These are phyloP conservation scores for Hemiscyllium ocellatum DNA, from an alignment of 2,113 vertebrate species.

Conservation along the genomic window DNA sequence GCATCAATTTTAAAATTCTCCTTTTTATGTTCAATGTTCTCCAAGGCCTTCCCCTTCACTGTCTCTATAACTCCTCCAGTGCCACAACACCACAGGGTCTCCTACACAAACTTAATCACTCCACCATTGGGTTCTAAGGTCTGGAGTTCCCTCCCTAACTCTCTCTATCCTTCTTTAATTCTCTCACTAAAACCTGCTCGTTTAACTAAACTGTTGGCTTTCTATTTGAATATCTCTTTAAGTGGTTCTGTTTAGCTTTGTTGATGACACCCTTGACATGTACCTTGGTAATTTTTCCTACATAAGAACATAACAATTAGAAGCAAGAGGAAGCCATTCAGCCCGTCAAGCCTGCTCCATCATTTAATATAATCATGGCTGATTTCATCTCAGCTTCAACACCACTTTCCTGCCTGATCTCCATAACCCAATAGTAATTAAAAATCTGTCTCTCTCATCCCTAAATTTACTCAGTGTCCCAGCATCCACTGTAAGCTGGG, in stretches of 20 bases:
- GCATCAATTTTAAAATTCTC: not conserved
- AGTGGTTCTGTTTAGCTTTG: not conserved
- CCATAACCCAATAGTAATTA: too few relatives aligned
- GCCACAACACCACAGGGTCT: not conserved
- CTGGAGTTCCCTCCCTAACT: not conserved
- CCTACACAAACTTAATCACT: not conserved
- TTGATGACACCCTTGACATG: not conserved
- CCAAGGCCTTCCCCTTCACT: not conserved
- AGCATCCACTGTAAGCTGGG: too few relatives aligned
- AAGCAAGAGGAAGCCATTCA: too few relatives aligned
- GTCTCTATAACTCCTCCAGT: not conserved
- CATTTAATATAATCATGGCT: too few relatives aligned
- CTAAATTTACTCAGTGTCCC: too few relatives aligned
- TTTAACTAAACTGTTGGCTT: not conserved
- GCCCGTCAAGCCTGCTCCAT: too few relatives aligned
- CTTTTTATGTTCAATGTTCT: not conserved
- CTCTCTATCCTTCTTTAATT: not conserved
- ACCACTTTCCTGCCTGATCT: too few relatives aligned
- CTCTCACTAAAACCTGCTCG: not conserved
- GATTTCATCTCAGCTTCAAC: too few relatives aligned
- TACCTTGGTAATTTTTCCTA: not conserved
- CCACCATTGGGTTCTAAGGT: not conserved
- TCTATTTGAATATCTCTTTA: not conserved
- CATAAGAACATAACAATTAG: not conserved
- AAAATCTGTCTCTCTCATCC: too few relatives aligned